Evolutionary conservation across 2,113 vertebrate species (phyloP).

Genomic region (Lagenorhynchus albirostris): DNA sequence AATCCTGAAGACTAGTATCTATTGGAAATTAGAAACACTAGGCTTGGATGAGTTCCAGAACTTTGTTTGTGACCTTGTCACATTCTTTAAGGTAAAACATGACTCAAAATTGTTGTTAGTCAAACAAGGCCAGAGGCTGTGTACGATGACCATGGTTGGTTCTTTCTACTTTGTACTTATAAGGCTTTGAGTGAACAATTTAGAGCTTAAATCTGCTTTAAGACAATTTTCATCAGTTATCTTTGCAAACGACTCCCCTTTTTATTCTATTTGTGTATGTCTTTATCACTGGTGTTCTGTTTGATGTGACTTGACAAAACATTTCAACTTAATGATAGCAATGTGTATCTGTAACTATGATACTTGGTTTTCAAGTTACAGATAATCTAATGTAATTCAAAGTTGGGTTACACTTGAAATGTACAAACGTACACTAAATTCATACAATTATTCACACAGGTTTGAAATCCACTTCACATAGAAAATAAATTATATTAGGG

Average conservation of each 20-base stretch:
- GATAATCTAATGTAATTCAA: not conserved
- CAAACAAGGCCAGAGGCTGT: not conserved
- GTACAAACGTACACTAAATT: not conserved
- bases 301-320: not conserved
- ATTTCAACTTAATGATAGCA: not conserved
- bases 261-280: not conserved
- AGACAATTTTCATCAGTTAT: not conserved
- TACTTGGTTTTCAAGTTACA: not conserved
- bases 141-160: not conserved
- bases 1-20: not conserved
- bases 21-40: not conserved
- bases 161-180: not conserved
- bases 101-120: not conserved
- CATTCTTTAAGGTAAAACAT: constrained; percentile 11
- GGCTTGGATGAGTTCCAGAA: not conserved
- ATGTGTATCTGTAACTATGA: not conserved
- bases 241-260: not conserved
- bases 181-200: not conserved
- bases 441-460: not conserved
- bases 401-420: not conserved
- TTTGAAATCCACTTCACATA: not conserved
- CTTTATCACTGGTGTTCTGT: not conserved
- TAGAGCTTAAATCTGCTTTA: not conserved
- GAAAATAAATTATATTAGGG: not conserved
- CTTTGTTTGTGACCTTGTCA: constrained; percentile 39